Conservation (phyloP, 2,113 vertebrate species). For the Colaptes auratus region DNA sequence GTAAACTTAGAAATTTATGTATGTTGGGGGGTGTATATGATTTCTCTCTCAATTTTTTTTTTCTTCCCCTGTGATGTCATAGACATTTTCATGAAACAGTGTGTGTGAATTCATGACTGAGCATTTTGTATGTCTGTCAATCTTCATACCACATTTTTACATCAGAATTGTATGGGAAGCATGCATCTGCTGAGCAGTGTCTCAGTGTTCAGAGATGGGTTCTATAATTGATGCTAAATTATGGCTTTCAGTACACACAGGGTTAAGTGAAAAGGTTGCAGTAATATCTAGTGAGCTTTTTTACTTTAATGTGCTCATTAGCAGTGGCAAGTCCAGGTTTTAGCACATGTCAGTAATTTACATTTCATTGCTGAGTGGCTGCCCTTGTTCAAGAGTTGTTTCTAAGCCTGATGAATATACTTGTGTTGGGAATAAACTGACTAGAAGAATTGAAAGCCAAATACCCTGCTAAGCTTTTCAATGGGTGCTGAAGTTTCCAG, state of each 20-base stretch:
- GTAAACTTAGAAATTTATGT: background rate
- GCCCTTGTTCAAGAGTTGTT: slow-evolving; percentile 77
- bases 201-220: slow-evolving; percentile 23
- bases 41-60: too few relatives aligned
- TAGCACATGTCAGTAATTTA: slow-evolving; percentile 82
- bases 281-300: slow-evolving; percentile 71
- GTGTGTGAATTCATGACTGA: background rate
- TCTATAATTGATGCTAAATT: slow-evolving; percentile 65
- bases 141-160: background rate
- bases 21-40: background rate
- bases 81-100: background rate
- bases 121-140: background rate
- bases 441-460: slow-evolving; percentile 80
- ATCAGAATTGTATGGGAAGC: background rate
- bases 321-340: slow-evolving; percentile 76
- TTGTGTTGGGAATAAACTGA: slow-evolving; percentile 80
- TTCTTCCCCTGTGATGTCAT: background rate
- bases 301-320: slow-evolving; percentile 79
- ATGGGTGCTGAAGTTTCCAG: slow-evolving; percentile 68
- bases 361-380: slow-evolving; percentile 79
- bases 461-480: slow-evolving; percentile 79
- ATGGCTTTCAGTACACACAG: slow-evolving; percentile 60
- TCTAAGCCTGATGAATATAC: slow-evolving; percentile 79
- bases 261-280: slow-evolving; percentile 78
- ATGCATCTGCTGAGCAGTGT: background rate